Base-by-base conservation (phyloP, 2,113 vertebrate genomes). In the Antidorcas marsupialis region DNA sequence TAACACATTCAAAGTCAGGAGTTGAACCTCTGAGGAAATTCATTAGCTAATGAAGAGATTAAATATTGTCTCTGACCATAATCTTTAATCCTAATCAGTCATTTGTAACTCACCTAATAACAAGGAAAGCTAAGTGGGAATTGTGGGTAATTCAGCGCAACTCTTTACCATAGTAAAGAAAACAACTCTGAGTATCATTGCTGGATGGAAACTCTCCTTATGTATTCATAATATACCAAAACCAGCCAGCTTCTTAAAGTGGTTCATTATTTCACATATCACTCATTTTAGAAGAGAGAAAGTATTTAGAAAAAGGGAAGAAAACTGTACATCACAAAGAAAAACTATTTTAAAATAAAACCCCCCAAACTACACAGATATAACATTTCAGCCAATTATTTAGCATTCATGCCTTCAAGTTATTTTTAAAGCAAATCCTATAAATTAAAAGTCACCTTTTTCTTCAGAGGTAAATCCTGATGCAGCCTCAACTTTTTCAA, bases 381-480 rank as follows among this genome's bases (percentile, higher is more conserved):
- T 83, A 50, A n/a, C 8, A 88, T 50, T 53, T 90, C 30, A 39
- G 45, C 9, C 91, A 33, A 25, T 85, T 36, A 27, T 92, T 96
- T 95, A 64, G 43, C n/a, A 60, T 83, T 83, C 39, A 45, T 14
- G 17, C 6, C 85, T 88, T 67, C 10, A 79, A 89, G 2, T 17
- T 64, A 88, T 59, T 95, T 88, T 45, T 45, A 87, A 60, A 50
- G 1, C 2, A 88, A 71, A 59, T 85, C 25, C 28, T 50, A 64
- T 47, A 1, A 81, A 59, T n/a, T 59, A 98, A 89, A 71, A 86
- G 55, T 97, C 97, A 99, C 99, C 99, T 99, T 99, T 99, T 98
- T 99, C 99, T 98, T 99, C 99, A 92, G 99, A 99, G n/a, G 99
- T 99, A 98, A 99, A 99, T 95, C 99, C 99, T 97, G 99, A 99